A percentile compares a stretch with the other conserved stretches of the same genome.
phyloP scores from a whole-genome alignment of 2,113 vertebrate species.

The Lucifuga dentata region DNA sequence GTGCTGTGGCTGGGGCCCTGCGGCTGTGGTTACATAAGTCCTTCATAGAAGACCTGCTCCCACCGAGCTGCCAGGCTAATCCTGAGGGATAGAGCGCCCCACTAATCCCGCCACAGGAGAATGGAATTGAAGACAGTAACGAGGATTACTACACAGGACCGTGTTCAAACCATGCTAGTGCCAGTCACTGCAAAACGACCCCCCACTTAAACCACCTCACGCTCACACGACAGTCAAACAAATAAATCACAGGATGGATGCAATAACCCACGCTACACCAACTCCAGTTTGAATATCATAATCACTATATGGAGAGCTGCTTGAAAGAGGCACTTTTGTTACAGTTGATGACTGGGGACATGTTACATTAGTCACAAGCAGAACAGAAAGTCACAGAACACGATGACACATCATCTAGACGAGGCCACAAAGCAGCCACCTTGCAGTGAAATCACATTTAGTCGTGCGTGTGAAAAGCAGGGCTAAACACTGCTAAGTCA shows the following conservation, averaged over 20 bases:
- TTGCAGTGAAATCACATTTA: constrained; percentile 21
- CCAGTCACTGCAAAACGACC: constrained; percentile 68
- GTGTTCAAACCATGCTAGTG: constrained; percentile 58
- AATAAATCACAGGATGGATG: constrained; percentile 14
- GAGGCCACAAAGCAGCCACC: constrained; percentile 32
- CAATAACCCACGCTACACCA: neutral
- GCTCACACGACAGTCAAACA: constrained; percentile 3
- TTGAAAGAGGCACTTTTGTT: constrained; percentile 14
- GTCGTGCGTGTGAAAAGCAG: constrained; percentile 20
- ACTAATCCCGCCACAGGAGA: constrained; percentile 78
- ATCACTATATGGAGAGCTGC: constrained; percentile 17
- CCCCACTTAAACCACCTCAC: constrained; percentile 38
- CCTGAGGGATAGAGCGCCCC: constrained; percentile 76
- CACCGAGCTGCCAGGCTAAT: constrained; percentile 73
- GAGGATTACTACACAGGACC: constrained; percentile 76
- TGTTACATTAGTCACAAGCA: constrained; percentile 47
- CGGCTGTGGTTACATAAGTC: constrained; percentile 77
- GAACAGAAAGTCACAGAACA: constrained; percentile 42
- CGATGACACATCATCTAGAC: constrained; percentile 37
- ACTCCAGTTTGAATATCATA: constrained; percentile 29
- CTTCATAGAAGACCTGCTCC: constrained; percentile 69
- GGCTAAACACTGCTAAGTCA: constrained; percentile 12
- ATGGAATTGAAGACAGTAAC: constrained; percentile 82
- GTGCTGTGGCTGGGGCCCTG: constrained; percentile 57
- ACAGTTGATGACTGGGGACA: constrained; percentile 12